These are phyloP conservation scores for Ptychoptera albimana DNA, from an alignment of 2,888 invertebrate species.

Conservation along the genomic window DNA sequence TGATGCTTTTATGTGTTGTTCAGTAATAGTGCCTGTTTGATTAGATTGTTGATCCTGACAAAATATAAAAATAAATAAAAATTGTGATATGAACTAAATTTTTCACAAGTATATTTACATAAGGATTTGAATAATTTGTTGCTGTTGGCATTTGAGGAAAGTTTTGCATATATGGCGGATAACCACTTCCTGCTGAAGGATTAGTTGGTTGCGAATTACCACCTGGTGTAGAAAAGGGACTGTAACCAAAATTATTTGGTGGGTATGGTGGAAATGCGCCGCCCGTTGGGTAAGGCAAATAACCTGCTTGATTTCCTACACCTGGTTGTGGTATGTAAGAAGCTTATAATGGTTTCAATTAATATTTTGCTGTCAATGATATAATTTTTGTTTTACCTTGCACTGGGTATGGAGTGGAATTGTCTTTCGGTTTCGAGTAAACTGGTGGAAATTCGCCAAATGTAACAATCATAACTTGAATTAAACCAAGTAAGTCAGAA, in stretches of 20 bases:
- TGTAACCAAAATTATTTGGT: conserved; percentile 24
- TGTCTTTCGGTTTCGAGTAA: conserved; percentile 53
- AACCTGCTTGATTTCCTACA: conserved; percentile 12
- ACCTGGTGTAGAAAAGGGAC: conserved; percentile 24
- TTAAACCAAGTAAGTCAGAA: conserved; percentile 75
- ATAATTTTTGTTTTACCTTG: conserved; percentile 22
- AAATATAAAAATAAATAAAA: neutral
- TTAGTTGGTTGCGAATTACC: conserved; percentile 18
- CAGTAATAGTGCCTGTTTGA: conserved; percentile 66
- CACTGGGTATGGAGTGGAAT: conserved; percentile 37
- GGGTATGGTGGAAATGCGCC: conserved; percentile 32
- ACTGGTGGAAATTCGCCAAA: conserved; percentile 96
- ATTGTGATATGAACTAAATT: neutral
- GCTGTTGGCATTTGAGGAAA: conserved; percentile 17
- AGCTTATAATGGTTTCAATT: conserved; percentile 16
- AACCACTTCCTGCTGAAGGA: conserved; percentile 26
- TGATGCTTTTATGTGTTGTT: conserved; percentile 89
- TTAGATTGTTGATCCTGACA: neutral
- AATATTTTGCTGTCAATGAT: conserved; percentile 10
- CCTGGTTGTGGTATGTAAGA: conserved; percentile 30
- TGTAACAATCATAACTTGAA: conserved; percentile 79
- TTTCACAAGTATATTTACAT: conserved; percentile 3
- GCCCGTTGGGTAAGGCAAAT: conserved; percentile 40
- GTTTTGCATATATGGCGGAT: conserved; percentile 32
- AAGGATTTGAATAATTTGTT: conserved; percentile 19